These are phyloP conservation scores for Darevskia mixta DNA, from an alignment of 2,797 vertebrate genomes.

Conservation along the genomic window DNA sequence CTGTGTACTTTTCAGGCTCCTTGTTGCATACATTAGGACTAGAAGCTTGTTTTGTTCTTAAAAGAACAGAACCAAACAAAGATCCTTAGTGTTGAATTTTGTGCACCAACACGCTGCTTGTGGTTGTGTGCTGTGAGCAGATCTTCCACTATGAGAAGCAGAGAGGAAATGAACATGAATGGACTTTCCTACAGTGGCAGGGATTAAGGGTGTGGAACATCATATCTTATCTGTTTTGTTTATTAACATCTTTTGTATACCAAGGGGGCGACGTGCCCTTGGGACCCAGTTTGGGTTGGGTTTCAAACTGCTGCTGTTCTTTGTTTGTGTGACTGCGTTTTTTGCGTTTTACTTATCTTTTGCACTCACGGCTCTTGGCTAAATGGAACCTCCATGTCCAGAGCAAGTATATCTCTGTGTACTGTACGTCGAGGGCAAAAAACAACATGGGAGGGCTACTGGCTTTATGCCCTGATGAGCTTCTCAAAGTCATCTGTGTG, in stretches of 20 bases:
- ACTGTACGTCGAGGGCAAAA: neutral
- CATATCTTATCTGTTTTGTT: no score
- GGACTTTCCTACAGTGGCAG: neutral
- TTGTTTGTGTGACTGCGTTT: no score
- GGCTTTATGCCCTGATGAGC: neutral
- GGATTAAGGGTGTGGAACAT: neutral
- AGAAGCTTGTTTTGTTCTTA: neutral
- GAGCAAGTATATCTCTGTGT: neutral
- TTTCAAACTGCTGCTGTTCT: no score
- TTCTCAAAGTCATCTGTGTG: neutral
- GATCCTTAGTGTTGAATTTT: neutral
- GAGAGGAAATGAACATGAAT: neutral
- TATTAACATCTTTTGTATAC: no score
- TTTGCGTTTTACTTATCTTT: neutral
- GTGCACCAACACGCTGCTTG: no score
- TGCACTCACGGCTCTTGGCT: no score
- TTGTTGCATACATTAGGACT: neutral
- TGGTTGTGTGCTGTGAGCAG: neutral
- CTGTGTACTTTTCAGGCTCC: neutral
- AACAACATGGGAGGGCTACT: neutral
- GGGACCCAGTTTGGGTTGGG: no score
- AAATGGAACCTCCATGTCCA: neutral
- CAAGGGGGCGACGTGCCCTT: no score
- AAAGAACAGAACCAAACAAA: neutral
- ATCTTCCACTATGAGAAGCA: neutral